These are phyloP conservation scores for Drosophila subsilvestris DNA, from an alignment of 2,888 invertebrate genomes.

Conservation along the genomic window DNA sequence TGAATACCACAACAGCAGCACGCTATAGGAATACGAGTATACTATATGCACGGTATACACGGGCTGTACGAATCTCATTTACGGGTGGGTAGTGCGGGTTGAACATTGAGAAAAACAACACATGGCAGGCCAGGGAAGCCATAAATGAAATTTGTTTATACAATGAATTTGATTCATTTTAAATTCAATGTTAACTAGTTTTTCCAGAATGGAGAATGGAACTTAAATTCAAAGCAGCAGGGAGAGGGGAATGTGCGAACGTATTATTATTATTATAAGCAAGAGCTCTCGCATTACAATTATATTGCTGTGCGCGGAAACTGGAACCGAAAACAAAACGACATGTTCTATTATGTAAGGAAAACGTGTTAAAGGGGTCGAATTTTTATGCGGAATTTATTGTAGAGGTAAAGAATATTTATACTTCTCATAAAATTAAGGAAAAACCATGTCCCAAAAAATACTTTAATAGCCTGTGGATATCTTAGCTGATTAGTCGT, in stretches of 20 bases:
- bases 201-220: constrained; percentile 37
- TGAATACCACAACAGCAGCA: constrained; percentile 21
- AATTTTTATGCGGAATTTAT: background rate
- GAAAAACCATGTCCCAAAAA: background rate
- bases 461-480: background rate
- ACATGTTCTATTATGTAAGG: constrained; percentile 11
- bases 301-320: constrained; percentile 21
- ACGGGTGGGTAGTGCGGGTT: background rate
- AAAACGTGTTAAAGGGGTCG: background rate
- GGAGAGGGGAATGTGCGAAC: constrained; percentile 8
- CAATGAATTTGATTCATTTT: constrained; percentile 60
- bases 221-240: constrained; percentile 1
- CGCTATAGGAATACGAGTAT: constrained; percentile 10
- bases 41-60: constrained; percentile 3
- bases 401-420: background rate
- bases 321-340: constrained; percentile 15
- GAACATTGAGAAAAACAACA: constrained; percentile 24
- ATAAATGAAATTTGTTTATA: constrained; percentile 57
- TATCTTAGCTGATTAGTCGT: background rate
- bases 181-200: constrained; percentile 72
- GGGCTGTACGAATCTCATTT: background rate
- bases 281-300: constrained; percentile 29
- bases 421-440: background rate
- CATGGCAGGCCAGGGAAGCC: constrained; percentile 55
- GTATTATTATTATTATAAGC: constrained; percentile 14